Evolutionary conservation across 1,140 invertebrate species (phyloP).

Genomic region (Himalopsyche phryganea): DNA sequence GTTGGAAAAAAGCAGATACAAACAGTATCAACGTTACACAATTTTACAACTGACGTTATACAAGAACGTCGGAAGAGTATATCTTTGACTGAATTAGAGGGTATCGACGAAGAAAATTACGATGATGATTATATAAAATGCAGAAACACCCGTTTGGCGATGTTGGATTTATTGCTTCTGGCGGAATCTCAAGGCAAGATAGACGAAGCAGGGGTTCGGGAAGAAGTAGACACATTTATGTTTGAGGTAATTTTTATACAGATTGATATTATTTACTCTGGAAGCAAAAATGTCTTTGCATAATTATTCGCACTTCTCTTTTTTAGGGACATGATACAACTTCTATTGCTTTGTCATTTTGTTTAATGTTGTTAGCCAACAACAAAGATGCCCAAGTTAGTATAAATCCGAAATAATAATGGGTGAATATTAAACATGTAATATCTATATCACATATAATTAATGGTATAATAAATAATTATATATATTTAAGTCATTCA

Average conservation of each 20-base stretch:
- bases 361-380: constrained; percentile 64
- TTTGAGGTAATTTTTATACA: too few relatives aligned
- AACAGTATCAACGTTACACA: constrained; percentile 46
- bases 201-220: constrained; percentile 65
- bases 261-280: too few relatives aligned
- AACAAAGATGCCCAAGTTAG: constrained; percentile 59
- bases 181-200: constrained; percentile 53
- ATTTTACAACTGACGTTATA: constrained; percentile 41
- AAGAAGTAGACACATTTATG: constrained; percentile 82
- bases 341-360: constrained; percentile 63
- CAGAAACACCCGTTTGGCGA: constrained; percentile 35
- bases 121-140: constrained; percentile 1
- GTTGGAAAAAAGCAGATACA: constrained; percentile 18
- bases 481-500: too few relatives aligned
- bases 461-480: neutral
- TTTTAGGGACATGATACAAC: constrained; percentile 78
- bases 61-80: constrained; percentile 31
- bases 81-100: neutral
- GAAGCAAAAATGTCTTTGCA: too few relatives aligned
- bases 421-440: too few relatives aligned
- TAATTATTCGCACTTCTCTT: too few relatives aligned
- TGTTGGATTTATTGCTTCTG: constrained; percentile 55
- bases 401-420: too few relatives aligned
- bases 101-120: constrained; percentile 8
- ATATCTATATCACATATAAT: neutral